Evolutionary conservation across 2,888 invertebrate species (phyloP).

Genomic region (Pseudococcus longispinus): DNA sequence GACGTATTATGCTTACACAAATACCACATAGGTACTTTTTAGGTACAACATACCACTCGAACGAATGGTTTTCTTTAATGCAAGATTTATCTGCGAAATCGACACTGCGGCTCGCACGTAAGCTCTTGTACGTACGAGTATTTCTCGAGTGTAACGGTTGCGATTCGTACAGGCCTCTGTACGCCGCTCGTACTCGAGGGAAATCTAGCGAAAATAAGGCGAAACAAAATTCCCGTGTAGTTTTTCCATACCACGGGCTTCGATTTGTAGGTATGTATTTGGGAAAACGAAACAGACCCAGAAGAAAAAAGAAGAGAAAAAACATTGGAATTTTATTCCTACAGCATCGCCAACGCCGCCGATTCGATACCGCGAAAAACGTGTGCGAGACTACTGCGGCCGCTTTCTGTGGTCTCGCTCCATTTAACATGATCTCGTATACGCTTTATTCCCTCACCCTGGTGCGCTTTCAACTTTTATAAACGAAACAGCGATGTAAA

Average conservation of each 20-base stretch:
- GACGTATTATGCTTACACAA: neutral
- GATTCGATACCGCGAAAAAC: neutral
- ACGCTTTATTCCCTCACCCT: neutral
- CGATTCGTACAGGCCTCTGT: neutral
- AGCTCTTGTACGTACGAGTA: neutral
- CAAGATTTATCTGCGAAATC: conserved; percentile 18
- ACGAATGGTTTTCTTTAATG: neutral
- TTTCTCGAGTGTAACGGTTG: neutral
- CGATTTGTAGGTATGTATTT: neutral
- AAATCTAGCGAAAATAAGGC: conserved; percentile 15
- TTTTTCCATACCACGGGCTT: neutral
- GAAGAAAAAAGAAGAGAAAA: neutral
- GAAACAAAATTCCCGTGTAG: neutral
- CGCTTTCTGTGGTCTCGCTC: neutral
- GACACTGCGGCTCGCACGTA: neutral
- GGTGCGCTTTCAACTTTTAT: neutral
- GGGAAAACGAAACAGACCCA: no score
- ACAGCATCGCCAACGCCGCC: no score
- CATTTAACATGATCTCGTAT: conserved; percentile 15
- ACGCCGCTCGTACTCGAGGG: neutral
- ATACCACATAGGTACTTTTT: neutral
- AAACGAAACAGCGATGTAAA: neutral
- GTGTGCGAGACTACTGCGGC: neutral
- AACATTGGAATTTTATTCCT: neutral
- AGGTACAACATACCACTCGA: no score